Base-by-base conservation (phyloP, 2,888 invertebrate species). In the Acholoe squamosa region DNA sequence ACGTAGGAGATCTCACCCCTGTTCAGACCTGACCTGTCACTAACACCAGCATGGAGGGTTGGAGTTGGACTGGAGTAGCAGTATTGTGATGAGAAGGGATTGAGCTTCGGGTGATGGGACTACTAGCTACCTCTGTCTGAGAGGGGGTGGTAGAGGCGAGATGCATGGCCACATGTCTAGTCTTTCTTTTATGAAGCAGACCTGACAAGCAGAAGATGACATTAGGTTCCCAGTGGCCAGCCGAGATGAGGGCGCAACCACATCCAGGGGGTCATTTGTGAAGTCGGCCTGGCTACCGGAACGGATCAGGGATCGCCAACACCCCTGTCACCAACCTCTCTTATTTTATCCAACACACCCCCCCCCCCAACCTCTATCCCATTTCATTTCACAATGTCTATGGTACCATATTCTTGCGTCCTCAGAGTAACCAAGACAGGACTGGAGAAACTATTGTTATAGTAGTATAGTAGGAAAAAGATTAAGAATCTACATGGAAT, bases 131-230 rank as follows among this genome's bases (percentile, higher is more conserved):
- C n/a, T 76, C 14, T n/a, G 31, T 19, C n/a, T 76, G 16, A 16
- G 76, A 25, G 25, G 25, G 31, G 5, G 25, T n/a, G 76, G 61
- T 25, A n/a, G 76, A 31, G 10, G 16, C 16, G 76, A 3, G 76
- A 31, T 76, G 76, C 25, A 16, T 76, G 76, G 76, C 31, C 76
- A 28, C 16, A 25, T 31, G 31, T 31, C 76, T 31, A 28, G 31
- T 76, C 76, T 31, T 25, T 31, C 76, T 31, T 76, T 76, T 76
- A 76, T 76, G 76, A 76, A 76, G 76, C 76, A 25, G 76, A 76
- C 76, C 28, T 76, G 76, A 76, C 76, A 76, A 31, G 76, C 76
- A 76, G 76, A 76, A 76, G 76, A 76, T 76, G 76, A 31, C 76
- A 76, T 76, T 76, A 76, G 76, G 76, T 14, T 31, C 28, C 31